Conservation (phyloP, 1,140 invertebrate genomes). For the Drosophila pachea region DNA sequence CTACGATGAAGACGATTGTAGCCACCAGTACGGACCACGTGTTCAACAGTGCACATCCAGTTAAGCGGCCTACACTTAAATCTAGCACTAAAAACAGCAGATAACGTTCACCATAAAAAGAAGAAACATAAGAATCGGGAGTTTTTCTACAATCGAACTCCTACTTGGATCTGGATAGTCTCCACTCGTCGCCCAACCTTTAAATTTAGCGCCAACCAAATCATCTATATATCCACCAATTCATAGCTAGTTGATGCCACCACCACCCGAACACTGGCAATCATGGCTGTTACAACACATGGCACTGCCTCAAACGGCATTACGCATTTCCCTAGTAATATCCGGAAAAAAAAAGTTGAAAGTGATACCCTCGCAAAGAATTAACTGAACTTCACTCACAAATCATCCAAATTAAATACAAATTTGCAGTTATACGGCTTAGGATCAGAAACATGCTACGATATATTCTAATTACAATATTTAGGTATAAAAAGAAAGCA, state of each 20-base stretch:
- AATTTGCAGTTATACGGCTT: constrained; percentile 60
- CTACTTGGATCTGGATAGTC: constrained; percentile 19
- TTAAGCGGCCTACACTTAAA: constrained; percentile 80
- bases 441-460: constrained; percentile 31
- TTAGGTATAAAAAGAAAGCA: constrained; percentile 52
- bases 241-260: constrained; percentile 41
- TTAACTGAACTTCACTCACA: constrained; percentile 20
- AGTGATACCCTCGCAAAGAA: constrained; percentile 14
- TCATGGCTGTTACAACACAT: constrained; percentile 1
- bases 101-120: not conserved
- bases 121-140: not conserved
- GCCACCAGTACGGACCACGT: constrained; percentile 79
- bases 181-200: constrained; percentile 29
- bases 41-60: constrained; percentile 90
- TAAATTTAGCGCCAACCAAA: constrained; percentile 30
- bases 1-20: constrained; percentile 84
- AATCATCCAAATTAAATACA: constrained; percentile 33
- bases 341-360: constrained; percentile 9
- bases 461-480: constrained; percentile 64
- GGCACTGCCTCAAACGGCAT: constrained; percentile 9
- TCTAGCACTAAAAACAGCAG: not conserved
- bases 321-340: constrained; percentile 21
- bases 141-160: constrained; percentile 10
- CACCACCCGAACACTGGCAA: not conserved
- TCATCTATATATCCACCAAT: constrained; percentile 39